Base-by-base conservation (phyloP, 2,113 vertebrate species). In the Strix uralensis region DNA sequence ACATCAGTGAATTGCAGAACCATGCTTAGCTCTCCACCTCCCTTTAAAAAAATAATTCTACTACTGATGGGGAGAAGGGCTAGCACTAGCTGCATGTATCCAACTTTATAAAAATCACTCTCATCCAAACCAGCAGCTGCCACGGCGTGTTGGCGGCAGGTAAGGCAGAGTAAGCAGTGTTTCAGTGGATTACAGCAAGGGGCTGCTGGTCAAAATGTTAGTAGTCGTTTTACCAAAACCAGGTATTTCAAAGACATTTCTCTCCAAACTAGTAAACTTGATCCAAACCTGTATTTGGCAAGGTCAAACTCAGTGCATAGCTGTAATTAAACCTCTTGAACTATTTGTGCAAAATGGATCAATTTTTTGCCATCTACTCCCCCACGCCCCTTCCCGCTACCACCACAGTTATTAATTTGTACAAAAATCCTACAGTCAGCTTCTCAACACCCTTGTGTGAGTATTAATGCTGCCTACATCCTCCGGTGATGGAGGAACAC, bases 131-230 rank as follows among this genome's bases (percentile, higher is more conserved):
- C 36, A 58, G 59, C 75, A 44, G 71, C 44, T 75, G 27, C 40
- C 49, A 7, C 4, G 5, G 30, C 16, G 2, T 0, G 0, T 5
- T 70, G 72, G 46, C 6, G 6, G 69, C 21, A 59, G 23, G 8
- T n/a, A 58, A 52, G 44, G 55, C 61, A 46, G 15, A 57, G 36
- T 3, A 22, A 62, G 4, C 51, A 8, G 23, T 2, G 23, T 36
- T 51, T 25, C 32, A n/a, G 22, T 21, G 46, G 34, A 27, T 29
- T 18, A 55, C 40, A 67, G 72, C 4, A 11, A 63, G 0, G 3
- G 16, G 34, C 67, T 72, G 54, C 72, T 36, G 63, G 36, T 74
- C 57, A 54, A 74, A 72, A 4, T 0, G 52, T 46, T 4, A 57
- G 32, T 1, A 21, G 30, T 0, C 30, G 14, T 9, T 77, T 40